A percentile compares a stretch with the other conserved stretches of the same genome.
These are phyloP conservation scores for Drosophila ezoana DNA, from an alignment of 2,888 invertebrate genomes.

Conservation along the genomic window DNA sequence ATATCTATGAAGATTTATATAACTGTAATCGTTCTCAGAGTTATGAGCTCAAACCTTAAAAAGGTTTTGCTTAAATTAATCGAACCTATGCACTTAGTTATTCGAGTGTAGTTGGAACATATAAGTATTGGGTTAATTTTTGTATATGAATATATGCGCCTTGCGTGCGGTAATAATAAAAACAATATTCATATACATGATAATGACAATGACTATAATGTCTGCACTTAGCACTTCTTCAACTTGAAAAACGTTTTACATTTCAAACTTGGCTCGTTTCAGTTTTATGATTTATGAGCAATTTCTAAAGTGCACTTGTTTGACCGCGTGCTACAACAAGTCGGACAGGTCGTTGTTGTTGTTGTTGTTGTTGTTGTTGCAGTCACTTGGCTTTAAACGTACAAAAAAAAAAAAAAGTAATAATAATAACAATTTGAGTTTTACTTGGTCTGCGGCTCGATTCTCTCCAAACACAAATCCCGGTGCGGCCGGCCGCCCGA, in stretches of 20 bases:
- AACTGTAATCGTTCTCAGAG: no score
- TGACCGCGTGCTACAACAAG: constrained; percentile 79
- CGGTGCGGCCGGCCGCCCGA: constrained; percentile 39
- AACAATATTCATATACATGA: constrained; percentile 44
- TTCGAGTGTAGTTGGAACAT: background rate
- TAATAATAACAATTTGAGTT: constrained; percentile 70
- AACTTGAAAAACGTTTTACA: constrained; percentile 45
- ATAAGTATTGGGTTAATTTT: background rate
- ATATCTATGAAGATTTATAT: background rate
- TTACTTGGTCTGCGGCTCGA: constrained; percentile 48
- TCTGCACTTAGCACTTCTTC: constrained; percentile 76
- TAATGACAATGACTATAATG: constrained; percentile 61
- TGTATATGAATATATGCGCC: background rate
- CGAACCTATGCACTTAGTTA: background rate
- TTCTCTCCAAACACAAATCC: constrained; percentile 43
- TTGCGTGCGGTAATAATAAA: constrained; percentile 51
- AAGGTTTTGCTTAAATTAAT: no score
- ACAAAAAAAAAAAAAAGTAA: constrained; percentile 48
- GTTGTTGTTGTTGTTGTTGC: constrained; percentile 17
- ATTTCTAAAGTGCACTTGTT: constrained; percentile 83
- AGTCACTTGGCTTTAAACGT: constrained; percentile 32
- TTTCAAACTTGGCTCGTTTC: constrained; percentile 54
- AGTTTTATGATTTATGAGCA: constrained; percentile 78
- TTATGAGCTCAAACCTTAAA: no score
- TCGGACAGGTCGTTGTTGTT: constrained; percentile 61